These are phyloP conservation scores for Istiophorus platypterus DNA, from an alignment of 2,113 vertebrate species.

Conservation along the genomic window DNA sequence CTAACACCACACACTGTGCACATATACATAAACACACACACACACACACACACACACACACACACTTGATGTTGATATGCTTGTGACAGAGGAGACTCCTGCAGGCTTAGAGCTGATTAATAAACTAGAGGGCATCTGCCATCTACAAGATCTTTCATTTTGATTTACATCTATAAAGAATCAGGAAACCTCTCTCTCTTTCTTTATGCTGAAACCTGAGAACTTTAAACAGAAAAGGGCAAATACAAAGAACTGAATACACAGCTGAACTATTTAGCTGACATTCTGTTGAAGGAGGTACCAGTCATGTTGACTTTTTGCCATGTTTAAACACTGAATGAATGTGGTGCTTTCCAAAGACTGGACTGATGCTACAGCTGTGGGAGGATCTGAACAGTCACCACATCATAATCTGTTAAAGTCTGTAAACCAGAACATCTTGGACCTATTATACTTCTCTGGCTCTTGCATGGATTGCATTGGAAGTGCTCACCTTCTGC, in stretches of 20 bases:
- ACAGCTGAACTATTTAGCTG: not conserved
- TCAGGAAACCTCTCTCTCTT: not conserved
- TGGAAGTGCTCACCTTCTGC: not conserved
- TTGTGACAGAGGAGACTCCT: conserved; percentile 45
- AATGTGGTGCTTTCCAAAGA: not conserved
- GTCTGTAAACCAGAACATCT: conserved; percentile 28
- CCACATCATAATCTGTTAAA: conserved; percentile 21
- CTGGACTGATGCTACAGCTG: conserved; percentile 2
- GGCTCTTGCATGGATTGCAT: not conserved
- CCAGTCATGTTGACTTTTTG: not conserved
- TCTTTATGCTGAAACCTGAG: not conserved
- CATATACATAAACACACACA: conserved; percentile 23
- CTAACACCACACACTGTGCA: conserved; percentile 51
- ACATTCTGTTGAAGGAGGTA: not conserved
- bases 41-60: conserved; percentile 29
- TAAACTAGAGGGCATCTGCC: conserved; percentile 53
- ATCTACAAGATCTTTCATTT: not conserved
- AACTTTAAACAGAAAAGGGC: not conserved
- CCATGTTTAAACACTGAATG: not conserved
- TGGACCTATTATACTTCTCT: not conserved
- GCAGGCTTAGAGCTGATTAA: conserved; percentile 44
- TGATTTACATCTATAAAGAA: not conserved
- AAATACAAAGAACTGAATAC: not conserved
- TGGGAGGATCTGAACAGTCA: conserved; percentile 20
- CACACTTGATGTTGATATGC: conserved; percentile 22